Percentiles rank a stretch among this genome's conserved stretches.
Evolutionary conservation across 2,113 vertebrate species (phyloP).

Genomic region (Mus pahari): DNA sequence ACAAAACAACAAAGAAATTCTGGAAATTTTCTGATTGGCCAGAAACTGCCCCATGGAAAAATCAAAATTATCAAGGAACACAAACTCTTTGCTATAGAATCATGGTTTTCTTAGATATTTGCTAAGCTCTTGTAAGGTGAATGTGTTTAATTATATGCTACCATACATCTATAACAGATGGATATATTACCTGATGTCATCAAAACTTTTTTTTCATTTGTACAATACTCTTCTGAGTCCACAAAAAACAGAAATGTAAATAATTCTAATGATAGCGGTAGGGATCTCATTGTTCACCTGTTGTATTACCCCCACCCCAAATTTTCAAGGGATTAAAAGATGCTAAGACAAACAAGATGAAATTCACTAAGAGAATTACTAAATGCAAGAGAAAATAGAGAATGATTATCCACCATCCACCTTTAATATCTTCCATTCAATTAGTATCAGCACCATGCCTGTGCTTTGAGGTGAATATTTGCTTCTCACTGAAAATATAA

Average conservation of each 20-base stretch:
- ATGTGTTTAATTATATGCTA: not conserved
- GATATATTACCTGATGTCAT: not conserved
- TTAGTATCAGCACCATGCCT: not conserved
- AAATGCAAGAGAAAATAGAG: not conserved
- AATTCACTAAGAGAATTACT: not conserved
- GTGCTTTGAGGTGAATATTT: not conserved
- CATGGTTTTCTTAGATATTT: not conserved
- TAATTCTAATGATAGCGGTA: not conserved
- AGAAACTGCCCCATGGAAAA: not conserved
- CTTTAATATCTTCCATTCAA: not conserved
- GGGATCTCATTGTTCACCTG: not conserved
- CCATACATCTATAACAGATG: not conserved
- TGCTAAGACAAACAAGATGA: not conserved
- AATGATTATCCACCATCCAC: not conserved
- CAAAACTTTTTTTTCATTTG: not conserved
- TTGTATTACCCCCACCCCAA: not conserved
- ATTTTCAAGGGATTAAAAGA: not conserved
- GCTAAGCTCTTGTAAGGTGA: not conserved
- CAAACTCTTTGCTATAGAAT: not conserved
- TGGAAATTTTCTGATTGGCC: not conserved
- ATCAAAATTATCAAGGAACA: not conserved
- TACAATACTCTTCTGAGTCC: not conserved
- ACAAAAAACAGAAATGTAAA: not conserved
- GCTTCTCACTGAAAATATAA: too few relatives aligned
- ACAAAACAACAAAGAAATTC: not conserved